Percentiles rank a stretch among this genome's conserved stretches.
Conservation (phyloP, 2,113 vertebrate species). For the Oxygymnocypris stewartii region DNA sequence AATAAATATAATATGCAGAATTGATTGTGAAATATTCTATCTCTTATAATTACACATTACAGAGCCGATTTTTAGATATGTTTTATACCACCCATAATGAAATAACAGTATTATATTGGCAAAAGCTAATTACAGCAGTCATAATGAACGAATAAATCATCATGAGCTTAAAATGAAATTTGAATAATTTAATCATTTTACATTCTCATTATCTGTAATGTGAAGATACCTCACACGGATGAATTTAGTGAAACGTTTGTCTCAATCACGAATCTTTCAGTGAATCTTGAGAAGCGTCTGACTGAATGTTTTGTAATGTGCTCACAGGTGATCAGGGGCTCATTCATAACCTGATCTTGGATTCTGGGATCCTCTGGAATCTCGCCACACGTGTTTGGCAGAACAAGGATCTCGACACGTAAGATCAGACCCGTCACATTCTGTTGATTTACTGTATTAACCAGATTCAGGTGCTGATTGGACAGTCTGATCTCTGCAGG, state of each 20-base stretch:
- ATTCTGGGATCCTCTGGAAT: constrained; percentile 91
- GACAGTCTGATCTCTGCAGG: constrained; percentile 67
- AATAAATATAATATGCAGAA: too few species aligned
- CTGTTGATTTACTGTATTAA: not conserved
- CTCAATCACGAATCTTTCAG: not conserved
- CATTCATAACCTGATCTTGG: constrained; percentile 94
- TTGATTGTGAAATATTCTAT: too few species aligned
- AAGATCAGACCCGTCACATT: constrained; percentile 50
- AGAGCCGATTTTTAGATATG: too few species aligned
- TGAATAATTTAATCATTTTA: not conserved
- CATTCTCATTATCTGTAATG: not conserved
- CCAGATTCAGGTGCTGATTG: not conserved
- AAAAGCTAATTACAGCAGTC: not conserved
- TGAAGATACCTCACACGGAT: not conserved
- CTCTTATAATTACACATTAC: not conserved
- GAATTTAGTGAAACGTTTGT: not conserved
- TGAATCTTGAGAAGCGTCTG: not conserved
- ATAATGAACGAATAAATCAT: not conserved
- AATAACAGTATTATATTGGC: not conserved
- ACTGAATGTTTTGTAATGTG: not conserved
- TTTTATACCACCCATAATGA: not conserved
- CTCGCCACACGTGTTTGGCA: constrained; percentile 92
- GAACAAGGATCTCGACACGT: constrained; percentile 95
- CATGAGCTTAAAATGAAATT: not conserved
- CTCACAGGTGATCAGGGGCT: constrained; percentile 88